Percentiles rank a stretch among this genome's conserved stretches.
Evolutionary conservation across 2,888 invertebrate genomes (phyloP).

Genomic region (Apodemia duryi): DNA sequence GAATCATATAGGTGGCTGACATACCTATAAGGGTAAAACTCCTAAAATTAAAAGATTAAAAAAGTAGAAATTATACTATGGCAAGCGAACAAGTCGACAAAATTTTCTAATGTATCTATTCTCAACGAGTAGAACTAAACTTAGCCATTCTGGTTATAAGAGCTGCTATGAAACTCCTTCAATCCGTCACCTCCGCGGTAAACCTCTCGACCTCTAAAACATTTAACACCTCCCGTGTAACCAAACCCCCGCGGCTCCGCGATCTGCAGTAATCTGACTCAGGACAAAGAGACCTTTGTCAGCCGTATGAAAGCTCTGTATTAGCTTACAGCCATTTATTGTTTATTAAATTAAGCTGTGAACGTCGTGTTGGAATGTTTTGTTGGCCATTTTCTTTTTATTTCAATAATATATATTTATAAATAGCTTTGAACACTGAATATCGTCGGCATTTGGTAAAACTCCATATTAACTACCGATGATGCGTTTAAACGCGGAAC

Average conservation of each 20-base stretch:
- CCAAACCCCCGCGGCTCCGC: conserved; percentile 23
- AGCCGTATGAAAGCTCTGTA: conserved; percentile 23
- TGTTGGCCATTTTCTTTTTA: conserved; percentile 14
- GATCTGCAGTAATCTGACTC: conserved; percentile 18
- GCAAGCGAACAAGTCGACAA: too few relatives aligned
- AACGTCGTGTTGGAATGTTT: conserved; percentile 12
- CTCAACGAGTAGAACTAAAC: too few relatives aligned
- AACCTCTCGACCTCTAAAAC: conserved; percentile 27
- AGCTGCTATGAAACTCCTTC: background rate
- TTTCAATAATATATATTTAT: background rate
- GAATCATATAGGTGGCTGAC: too few relatives aligned
- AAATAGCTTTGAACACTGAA: background rate
- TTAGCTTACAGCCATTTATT: conserved; percentile 29
- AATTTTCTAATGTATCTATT: too few relatives aligned
- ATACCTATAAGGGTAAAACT: too few relatives aligned
- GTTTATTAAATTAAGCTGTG: conserved; percentile 19
- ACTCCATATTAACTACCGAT: too few relatives aligned
- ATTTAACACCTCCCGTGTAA: conserved; percentile 36
- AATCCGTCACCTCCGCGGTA: background rate
- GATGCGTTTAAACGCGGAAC: too few relatives aligned
- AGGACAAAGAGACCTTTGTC: conserved; percentile 21
- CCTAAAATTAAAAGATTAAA: too few relatives aligned
- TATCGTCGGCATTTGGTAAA: too few relatives aligned
- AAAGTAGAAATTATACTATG: too few relatives aligned
- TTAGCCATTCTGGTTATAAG: background rate